Evolutionary conservation across 2,113 vertebrate genomes (phyloP).

Genomic region (Hymenochirus boettgeri): DNA sequence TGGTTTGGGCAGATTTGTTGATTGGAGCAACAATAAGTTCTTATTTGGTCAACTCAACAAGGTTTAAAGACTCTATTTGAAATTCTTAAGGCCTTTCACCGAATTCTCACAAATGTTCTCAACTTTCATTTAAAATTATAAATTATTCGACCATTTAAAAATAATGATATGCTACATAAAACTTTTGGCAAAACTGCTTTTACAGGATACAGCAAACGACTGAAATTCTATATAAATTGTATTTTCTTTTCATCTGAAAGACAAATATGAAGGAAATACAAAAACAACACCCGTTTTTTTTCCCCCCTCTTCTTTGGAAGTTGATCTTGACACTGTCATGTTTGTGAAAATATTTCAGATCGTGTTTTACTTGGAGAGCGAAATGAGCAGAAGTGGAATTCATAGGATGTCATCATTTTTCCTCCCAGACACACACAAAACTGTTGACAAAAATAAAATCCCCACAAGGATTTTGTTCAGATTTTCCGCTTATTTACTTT

Average conservation of each 20-base stretch:
- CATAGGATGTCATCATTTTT: conserved; percentile 47
- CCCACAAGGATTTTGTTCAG: conserved; percentile 51
- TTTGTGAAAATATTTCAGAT: neutral
- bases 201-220: neutral
- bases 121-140: too few relatives aligned
- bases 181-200: neutral
- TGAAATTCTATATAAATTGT: neutral
- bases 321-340: conserved; percentile 2
- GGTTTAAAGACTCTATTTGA: too few relatives aligned
- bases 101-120: too few relatives aligned
- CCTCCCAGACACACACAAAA: conserved; percentile 18
- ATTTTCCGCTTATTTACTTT: conserved; percentile 46
- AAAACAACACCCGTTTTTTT: neutral
- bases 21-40: too few relatives aligned
- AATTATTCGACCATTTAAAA: too few relatives aligned
- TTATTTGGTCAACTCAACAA: too few relatives aligned
- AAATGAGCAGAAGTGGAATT: conserved; percentile 37
- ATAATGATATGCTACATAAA: too few relatives aligned
- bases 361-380: conserved; percentile 21
- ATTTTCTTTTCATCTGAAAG: neutral
- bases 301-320: neutral
- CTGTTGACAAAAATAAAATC: conserved; percentile 45
- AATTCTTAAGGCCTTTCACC: too few relatives aligned
- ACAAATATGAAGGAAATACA: neutral
- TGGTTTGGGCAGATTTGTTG: too few relatives aligned